Base-by-base conservation (phyloP, 1,140 invertebrate genomes). In the Drosophila lacertosa region DNA sequence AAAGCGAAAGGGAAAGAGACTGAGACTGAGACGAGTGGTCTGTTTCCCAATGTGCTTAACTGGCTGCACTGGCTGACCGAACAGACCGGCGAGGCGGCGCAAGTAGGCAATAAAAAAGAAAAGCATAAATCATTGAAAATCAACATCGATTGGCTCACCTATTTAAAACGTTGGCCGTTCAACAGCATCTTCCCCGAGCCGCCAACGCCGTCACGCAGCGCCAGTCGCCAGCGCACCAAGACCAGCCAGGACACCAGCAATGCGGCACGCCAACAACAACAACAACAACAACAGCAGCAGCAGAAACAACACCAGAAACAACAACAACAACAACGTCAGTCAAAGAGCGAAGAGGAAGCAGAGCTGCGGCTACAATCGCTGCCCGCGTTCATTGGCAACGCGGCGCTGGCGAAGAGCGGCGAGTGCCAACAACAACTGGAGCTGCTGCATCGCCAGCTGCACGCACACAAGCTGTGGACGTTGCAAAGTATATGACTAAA, bases 391-490 rank as follows among this genome's bases (percentile, higher is more conserved):
- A 93, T 94, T 74, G 93, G 94, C 63, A 94, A 94, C 92, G 94
- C 94, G 80, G 93, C 93, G 53, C 92, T 92, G 57, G 93, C 94
- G 60, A 92, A 93, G 74, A 93, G 94, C 90, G 90, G 92, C 26
- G 93, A 93, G 83, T 95, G 94, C 91, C 93, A 94, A 73, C 93
- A 94, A 76, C 94, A 95, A 55, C 93, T 94, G 42, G 94, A 94
- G 88, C 94, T 95, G 74, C 93, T 95, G 66, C 89, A 94, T 58
- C 92, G 93, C 60, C 94, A 95, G 90, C 90, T 95, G 70, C 93
- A 94, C 32, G 93, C 93, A 24, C 93, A 93, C 47, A 95, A 95
- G 91, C 74, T 95, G 50, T 95, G 94, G 94, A 94, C 94, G 44
- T 89, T 95, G 66, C 94, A 95, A 92, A 95, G 94, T 95, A 92